These are phyloP conservation scores for Poecilia latipinna DNA, from an alignment of 2,113 vertebrate genomes.

Conservation along the genomic window DNA sequence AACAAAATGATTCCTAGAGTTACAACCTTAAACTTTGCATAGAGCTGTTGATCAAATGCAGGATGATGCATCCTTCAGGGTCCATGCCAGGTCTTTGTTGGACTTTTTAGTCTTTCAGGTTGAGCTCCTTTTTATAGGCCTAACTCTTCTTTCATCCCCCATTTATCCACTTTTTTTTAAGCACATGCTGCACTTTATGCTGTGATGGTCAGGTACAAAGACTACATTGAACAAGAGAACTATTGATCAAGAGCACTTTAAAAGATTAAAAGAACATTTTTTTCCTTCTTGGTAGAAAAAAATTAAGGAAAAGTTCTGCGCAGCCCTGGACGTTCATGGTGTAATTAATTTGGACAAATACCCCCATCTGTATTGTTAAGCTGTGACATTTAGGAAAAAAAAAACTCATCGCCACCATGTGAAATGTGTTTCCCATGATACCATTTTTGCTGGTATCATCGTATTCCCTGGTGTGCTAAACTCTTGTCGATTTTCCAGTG, in stretches of 20 bases:
- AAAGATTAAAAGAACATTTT: too few species aligned
- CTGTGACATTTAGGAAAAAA: background rate
- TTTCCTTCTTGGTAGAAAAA: background rate
- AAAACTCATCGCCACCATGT: background rate
- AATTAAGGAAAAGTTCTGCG: background rate
- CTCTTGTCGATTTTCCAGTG: background rate
- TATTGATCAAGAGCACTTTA: background rate
- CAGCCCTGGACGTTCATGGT: background rate
- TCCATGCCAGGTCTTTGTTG: background rate
- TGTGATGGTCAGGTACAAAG: background rate
- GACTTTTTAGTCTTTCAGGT: background rate
- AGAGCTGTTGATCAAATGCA: background rate
- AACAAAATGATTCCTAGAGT: background rate
- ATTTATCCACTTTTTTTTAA: background rate
- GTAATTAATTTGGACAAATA: conserved; percentile 1
- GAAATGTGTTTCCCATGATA: too few species aligned
- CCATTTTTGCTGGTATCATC: background rate
- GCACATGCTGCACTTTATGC: too few species aligned
- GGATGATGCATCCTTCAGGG: background rate
- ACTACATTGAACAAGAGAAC: background rate
- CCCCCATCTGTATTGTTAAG: background rate
- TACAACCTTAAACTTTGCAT: background rate
- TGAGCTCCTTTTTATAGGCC: background rate
- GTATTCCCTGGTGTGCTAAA: background rate
- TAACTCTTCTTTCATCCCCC: background rate